Evolutionary conservation across 92 coral and sea anemone species (phyloP).

Genomic region (Siderastrea siderea): DNA sequence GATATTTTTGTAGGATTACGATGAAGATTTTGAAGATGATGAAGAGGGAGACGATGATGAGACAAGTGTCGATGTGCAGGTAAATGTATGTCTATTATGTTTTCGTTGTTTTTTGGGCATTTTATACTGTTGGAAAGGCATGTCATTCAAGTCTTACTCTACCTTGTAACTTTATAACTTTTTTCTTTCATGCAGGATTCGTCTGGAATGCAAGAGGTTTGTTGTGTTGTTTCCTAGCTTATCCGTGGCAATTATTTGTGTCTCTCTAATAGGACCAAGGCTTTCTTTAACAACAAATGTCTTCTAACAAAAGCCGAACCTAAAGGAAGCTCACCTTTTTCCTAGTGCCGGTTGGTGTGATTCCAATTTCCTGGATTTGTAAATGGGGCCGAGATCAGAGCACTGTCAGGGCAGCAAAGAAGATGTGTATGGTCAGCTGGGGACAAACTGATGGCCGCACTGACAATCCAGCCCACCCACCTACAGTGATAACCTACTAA

Average conservation of each 20-base stretch:
- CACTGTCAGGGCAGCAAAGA: too few species aligned
- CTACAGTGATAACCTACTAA: too few species aligned
- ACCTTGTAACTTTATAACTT: too few species aligned
- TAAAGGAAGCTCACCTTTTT: too few species aligned
- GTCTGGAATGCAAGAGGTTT: conserved; percentile 86
- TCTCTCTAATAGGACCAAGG: background rate
- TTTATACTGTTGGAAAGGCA: background rate
- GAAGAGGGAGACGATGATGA: conserved; percentile 72
- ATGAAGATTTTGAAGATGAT: conserved; percentile 96
- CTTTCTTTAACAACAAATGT: background rate
- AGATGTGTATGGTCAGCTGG: too few species aligned
- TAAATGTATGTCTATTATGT: background rate
- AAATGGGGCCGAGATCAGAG: too few species aligned
- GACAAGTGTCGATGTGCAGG: conserved; percentile 57
- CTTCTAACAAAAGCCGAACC: too few species aligned
- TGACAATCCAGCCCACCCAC: too few species aligned
- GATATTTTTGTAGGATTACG: conserved; percentile 80
- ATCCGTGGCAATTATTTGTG: background rate
- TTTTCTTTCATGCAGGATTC: conserved; percentile 54
- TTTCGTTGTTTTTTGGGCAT: too few species aligned
- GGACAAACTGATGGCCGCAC: too few species aligned
- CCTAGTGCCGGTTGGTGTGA: too few species aligned
- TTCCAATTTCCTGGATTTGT: too few species aligned
- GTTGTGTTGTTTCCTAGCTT: background rate
- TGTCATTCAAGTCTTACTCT: conserved; percentile 17